Evolutionary conservation across 2,113 vertebrate genomes (phyloP).

Genomic region (Anolis carolinensis): DNA sequence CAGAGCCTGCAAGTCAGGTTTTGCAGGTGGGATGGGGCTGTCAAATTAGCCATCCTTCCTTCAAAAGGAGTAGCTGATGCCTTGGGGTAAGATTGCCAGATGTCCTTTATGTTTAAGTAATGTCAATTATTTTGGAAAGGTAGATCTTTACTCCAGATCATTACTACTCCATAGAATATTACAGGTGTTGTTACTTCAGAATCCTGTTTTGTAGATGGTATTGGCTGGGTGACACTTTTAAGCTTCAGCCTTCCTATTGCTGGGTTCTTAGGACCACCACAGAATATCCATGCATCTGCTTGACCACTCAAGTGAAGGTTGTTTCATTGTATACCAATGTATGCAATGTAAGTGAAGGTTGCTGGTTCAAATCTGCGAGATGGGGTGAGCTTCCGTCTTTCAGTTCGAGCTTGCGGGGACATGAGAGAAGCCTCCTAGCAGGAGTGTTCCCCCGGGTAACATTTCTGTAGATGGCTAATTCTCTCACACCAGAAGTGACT

Average conservation of each 20-base stretch:
- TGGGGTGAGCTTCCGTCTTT: too few species aligned
- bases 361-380: too few species aligned
- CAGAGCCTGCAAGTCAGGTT: slow-evolving; percentile 29
- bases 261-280: not conserved
- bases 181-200: not conserved
- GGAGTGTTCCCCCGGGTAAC: too few species aligned
- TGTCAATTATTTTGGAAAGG: slow-evolving; percentile 8
- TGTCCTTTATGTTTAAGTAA: slow-evolving; percentile 20
- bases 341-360: too few species aligned
- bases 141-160: not conserved
- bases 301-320: not conserved
- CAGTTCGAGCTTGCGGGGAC: too few species aligned
- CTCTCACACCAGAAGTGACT: too few species aligned
- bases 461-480: too few species aligned
- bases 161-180: not conserved
- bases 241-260: not conserved
- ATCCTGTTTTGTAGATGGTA: not conserved
- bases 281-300: not conserved
- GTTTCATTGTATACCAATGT: too few species aligned
- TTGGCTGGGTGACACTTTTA: not conserved
- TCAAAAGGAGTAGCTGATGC: slow-evolving; percentile 18
- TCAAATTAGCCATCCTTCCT: slow-evolving; percentile 17
- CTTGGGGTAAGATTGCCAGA: slow-evolving; percentile 29
- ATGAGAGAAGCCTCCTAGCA: too few species aligned
- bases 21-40: slow-evolving; percentile 27